Percentiles rank a stretch among this genome's conserved stretches.
Evolutionary conservation across 2,113 vertebrate species (phyloP).

Genomic region (Acanthisitta chloris): DNA sequence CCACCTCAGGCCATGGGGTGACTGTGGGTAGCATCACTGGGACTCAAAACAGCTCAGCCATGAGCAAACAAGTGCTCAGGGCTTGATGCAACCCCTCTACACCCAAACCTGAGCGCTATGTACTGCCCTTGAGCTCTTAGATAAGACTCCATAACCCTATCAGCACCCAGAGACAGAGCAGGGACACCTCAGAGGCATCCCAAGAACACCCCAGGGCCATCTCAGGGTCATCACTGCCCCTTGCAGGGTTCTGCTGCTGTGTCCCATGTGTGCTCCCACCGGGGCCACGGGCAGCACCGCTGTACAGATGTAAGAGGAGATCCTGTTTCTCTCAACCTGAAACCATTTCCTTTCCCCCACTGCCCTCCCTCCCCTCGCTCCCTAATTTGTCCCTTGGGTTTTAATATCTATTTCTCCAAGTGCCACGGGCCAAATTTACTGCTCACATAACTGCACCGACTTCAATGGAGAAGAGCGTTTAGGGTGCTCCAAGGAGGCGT

Average conservation of each 20-base stretch:
- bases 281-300: background rate
- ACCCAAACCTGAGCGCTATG: background rate
- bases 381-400: constrained; percentile 5
- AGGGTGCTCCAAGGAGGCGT: constrained; percentile 61
- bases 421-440: constrained; percentile 56
- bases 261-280: background rate
- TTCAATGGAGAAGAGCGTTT: constrained; percentile 45
- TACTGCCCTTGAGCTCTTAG: background rate
- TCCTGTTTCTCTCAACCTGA: constrained; percentile 65
- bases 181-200: background rate
- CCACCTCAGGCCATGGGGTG: background rate
- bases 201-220: background rate
- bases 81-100: background rate
- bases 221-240: background rate
- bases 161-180: background rate
- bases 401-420: constrained; percentile 65
- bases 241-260: background rate
- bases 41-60: background rate
- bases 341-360: constrained; percentile 61
- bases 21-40: background rate
- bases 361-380: background rate
- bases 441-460: constrained; percentile 27
- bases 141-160: background rate
- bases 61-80: background rate
- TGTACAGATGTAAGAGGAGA: constrained; percentile 51